Base-by-base conservation (phyloP, 2,888 invertebrate species). In the Eilema caniola region DNA sequence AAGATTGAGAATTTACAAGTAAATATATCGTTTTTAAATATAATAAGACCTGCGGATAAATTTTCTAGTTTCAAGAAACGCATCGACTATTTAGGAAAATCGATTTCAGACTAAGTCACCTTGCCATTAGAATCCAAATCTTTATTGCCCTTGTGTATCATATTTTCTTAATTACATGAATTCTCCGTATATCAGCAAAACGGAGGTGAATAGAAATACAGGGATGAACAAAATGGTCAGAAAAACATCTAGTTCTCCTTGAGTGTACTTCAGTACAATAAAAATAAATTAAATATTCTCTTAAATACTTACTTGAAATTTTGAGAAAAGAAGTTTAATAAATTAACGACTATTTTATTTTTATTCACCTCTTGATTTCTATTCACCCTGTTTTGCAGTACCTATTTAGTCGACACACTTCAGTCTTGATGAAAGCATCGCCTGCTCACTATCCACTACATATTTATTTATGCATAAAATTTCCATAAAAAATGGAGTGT, bases 1-100 rank as follows among this genome's bases (percentile, higher is more conserved):
- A 81, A 78, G 69, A 81, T 75, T 69, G 67, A 72, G 73, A 78
- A 79, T 77, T 81, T 72, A 76, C 72, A 75, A 70, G 73, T 75
- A 70, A 78, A 71, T 66, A 72, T 28, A 74, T 41, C 63, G 1
- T 73, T 74, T 67, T 70, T 66, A 68, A 28, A 64, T 53, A 41
- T 69, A 72, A 69, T 0, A 70, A 59, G 37, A 71, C 71, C 11
- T 72, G 75, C 71, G 75, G 75, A 75, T 53, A 66, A 8, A 3
- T 47, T 41, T 69, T 56, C n/a, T 25, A 3, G 23, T 33, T 47
- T 20, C 28, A n/a, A 60, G 56, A 71, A 81, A 71, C 62, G 31
- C 69, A 68, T 71, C 62, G 68, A 74, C n/a, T 59, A 71, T 62
- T 68, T 65, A 37, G 33, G 33, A 33, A 14, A 56, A 24, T 20